Evolutionary conservation across 2,888 invertebrate species (phyloP).

Genomic region (Heteromyza rotundicornis): DNA sequence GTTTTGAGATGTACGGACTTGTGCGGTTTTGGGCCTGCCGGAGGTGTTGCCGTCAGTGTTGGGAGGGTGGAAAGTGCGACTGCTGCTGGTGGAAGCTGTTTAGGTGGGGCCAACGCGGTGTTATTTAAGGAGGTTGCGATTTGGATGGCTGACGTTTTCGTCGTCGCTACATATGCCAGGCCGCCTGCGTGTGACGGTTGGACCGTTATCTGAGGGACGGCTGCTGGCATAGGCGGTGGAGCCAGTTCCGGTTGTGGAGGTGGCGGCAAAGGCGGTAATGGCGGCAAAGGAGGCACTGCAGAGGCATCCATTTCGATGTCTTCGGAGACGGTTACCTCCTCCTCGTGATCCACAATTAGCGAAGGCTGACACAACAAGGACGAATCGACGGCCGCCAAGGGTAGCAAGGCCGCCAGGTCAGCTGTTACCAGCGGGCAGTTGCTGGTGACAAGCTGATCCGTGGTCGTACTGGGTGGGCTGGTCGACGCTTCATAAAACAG

Average conservation of each 20-base stretch:
- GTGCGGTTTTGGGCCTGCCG: conserved; percentile 6
- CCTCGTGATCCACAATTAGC: conserved; percentile 56
- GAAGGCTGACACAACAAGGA: conserved; percentile 46
- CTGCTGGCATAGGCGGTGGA: conserved; percentile 34
- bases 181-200: conserved; percentile 30
- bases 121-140: no score
- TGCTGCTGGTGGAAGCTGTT: conserved; percentile 39
- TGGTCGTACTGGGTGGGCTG: background rate
- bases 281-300: conserved; percentile 23
- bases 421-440: background rate
- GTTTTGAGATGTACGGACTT: background rate
- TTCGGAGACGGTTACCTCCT: conserved; percentile 54
- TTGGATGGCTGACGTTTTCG: no score
- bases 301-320: conserved; percentile 39
- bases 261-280: conserved; percentile 33
- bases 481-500: background rate
- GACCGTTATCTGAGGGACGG: conserved; percentile 29
- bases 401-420: background rate
- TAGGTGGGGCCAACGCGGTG: no score
- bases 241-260: conserved; percentile 40
- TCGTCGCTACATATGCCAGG: no score
- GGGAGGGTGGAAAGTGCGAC: no score
- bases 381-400: conserved; percentile 15
- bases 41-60: conserved; percentile 21
- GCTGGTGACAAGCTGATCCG: background rate